These are phyloP conservation scores for Hippocampus comes DNA, from an alignment of 2,113 vertebrate species.

Conservation along the genomic window DNA sequence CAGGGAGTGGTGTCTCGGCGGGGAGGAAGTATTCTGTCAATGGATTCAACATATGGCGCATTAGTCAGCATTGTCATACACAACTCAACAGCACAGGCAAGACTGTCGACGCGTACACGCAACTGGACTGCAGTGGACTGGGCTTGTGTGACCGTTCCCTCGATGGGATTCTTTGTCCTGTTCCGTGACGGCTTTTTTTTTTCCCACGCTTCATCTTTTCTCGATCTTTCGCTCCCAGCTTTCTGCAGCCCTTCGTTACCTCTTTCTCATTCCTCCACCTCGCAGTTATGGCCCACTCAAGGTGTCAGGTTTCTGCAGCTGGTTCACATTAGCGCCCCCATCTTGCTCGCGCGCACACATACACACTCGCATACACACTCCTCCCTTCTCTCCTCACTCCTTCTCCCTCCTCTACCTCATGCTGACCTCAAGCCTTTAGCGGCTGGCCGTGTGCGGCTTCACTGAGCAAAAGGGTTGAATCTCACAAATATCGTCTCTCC, in stretches of 20 bases:
- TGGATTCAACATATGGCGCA: constrained; percentile 20
- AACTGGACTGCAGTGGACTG: background rate
- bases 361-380: constrained; percentile 1
- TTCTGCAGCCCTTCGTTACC: constrained; percentile 52
- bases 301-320: constrained; percentile 79
- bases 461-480: constrained; percentile 36
- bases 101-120: constrained; percentile 1
- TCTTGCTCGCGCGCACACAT: constrained; percentile 28
- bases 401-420: constrained; percentile 52
- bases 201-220: constrained; percentile 28
- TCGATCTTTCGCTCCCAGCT: constrained; percentile 34
- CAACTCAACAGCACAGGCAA: background rate
- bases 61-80: constrained; percentile 6
- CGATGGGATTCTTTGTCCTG: constrained; percentile 70
- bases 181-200: constrained; percentile 38
- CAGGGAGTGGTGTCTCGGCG: constrained; percentile 52
- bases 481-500: constrained; percentile 33
- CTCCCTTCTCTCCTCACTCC: constrained; percentile 11
- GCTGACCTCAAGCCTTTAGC: constrained; percentile 62
- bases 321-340: constrained; percentile 72
- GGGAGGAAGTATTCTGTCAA: constrained; percentile 29
- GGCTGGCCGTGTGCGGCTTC: constrained; percentile 38
- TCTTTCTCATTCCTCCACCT: constrained; percentile 63
- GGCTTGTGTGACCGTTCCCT: constrained; percentile 46
- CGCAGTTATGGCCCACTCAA: constrained; percentile 50